Base-by-base conservation (phyloP, 1,140 invertebrate genomes). In the Musca domestica region DNA sequence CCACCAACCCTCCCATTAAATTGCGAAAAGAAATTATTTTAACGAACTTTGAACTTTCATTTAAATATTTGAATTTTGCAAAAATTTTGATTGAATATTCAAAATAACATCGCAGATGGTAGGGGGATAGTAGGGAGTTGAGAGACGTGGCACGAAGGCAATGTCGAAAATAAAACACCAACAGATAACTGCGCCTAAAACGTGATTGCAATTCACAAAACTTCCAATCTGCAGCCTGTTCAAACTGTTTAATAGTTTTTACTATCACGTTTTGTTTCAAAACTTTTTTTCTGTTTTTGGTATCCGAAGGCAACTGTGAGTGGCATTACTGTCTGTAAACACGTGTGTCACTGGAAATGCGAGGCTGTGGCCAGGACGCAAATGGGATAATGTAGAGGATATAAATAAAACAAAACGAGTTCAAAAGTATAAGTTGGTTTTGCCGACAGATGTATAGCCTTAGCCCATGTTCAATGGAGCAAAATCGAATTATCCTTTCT, bases 101-200 rank as follows among this genome's bases (percentile, higher is more conserved):
- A 61, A 61, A 7, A 30, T 19, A 58, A 30, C n/a, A 4, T 4
- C 3, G n/a, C 15, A 14, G 20, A 49, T 12, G 34, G n/a, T 14
- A 41, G n/a, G 17, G 3, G 25, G 9, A n/a, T n/a, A 25, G 20
- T 17, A 20, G n/a, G 15, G 22, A 54, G 49, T 20, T 17, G 17
- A 25, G 25, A 58, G 25, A 48, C 5, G 47, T n/a, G 47, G 47
- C 47, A 48, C 15, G 5, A 48, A 14, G 47, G 17, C n/a, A 22
- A 51, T 51, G 20, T 19, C n/a, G 34, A 61, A 12, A 17, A 20
- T 34, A 61, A 30, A 61, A 61, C 30, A 61, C 34, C 56, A 61
- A 61, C 56, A 34, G 56, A 61, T 61, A 61, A 61, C 56, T 61
- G 56, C 56, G 56, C 56, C 56, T 61, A 61, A 61, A 61, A 61